Conservation (phyloP, 2,888 invertebrate species). For the Melanophora roralis region DNA sequence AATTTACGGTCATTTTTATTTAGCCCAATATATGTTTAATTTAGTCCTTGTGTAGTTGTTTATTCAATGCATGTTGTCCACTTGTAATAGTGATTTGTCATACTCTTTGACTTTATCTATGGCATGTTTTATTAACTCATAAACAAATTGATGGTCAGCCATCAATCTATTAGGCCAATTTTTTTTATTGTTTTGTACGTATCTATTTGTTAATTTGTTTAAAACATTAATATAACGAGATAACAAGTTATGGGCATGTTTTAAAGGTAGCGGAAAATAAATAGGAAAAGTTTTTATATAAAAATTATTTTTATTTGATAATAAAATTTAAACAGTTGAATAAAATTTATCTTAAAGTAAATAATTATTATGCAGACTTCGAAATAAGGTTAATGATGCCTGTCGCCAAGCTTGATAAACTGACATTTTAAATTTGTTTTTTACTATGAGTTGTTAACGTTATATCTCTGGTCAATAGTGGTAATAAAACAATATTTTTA, state of each 20-base stretch:
- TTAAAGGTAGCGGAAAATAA: constrained; percentile 6
- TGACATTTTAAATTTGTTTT: no score
- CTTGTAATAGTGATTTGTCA: constrained; percentile 54
- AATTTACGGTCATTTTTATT: constrained; percentile 38
- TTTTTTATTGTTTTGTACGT: constrained; percentile 10
- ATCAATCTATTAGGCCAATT: constrained; percentile 54
- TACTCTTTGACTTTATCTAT: constrained; percentile 53
- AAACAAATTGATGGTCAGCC: constrained; percentile 64
- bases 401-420: no score
- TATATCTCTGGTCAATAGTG: no score
- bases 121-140: constrained; percentile 46
- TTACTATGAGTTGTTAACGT: no score
- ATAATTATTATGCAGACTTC: no score
- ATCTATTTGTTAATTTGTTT: constrained; percentile 16
- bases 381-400: no score
- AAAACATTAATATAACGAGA: constrained; percentile 8
- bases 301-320: constrained; percentile 27
- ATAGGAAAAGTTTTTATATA: neutral
- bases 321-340: constrained; percentile 36
- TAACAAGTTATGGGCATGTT: constrained; percentile 36
- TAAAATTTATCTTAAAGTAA: neutral
- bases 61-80: constrained; percentile 46
- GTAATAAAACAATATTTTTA: no score
- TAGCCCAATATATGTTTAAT: constrained; percentile 41
- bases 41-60: constrained; percentile 21